Percentiles rank a stretch among this genome's conserved stretches.
Evolutionary conservation across 2,888 invertebrate genomes (phyloP).

Genomic region (Drosophila bunnanda): DNA sequence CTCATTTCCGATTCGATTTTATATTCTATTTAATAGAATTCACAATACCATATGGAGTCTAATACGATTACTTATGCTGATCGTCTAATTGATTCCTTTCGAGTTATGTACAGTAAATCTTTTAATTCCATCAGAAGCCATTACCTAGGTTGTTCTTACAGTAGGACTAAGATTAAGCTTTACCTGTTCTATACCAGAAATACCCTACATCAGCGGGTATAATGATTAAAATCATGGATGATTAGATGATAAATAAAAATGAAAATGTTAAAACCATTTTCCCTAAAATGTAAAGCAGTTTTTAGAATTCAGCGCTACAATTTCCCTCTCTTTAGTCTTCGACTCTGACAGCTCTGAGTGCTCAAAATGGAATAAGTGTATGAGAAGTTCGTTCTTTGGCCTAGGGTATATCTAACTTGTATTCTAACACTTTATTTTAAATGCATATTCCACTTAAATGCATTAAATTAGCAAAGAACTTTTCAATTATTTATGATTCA

Average conservation of each 20-base stretch:
- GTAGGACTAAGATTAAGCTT: slow-evolving; percentile 54
- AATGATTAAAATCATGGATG: slow-evolving; percentile 1
- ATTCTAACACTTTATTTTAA: slow-evolving; percentile 43
- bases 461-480: slow-evolving; percentile 48
- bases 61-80: slow-evolving; percentile 52
- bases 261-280: background rate
- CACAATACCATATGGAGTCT: slow-evolving; percentile 41
- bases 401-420: slow-evolving; percentile 7
- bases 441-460: slow-evolving; percentile 56
- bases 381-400: slow-evolving; percentile 6
- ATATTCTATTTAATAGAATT: slow-evolving; percentile 64
- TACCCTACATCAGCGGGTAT: background rate
- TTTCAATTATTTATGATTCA: slow-evolving; percentile 20
- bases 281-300: slow-evolving; percentile 1
- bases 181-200: slow-evolving; percentile 61
- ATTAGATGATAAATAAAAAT: background rate
- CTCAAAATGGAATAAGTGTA: slow-evolving; percentile 9
- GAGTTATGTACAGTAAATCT: slow-evolving; percentile 13
- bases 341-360: slow-evolving; percentile 10
- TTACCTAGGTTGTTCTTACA: slow-evolving; percentile 29
- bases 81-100: slow-evolving; percentile 16
- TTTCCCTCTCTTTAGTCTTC: background rate
- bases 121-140: slow-evolving; percentile 10
- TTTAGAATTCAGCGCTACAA: background rate
- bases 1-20: slow-evolving; percentile 53